Conservation (phyloP, 2,797 vertebrate species). For the Malurus leucopterus region DNA sequence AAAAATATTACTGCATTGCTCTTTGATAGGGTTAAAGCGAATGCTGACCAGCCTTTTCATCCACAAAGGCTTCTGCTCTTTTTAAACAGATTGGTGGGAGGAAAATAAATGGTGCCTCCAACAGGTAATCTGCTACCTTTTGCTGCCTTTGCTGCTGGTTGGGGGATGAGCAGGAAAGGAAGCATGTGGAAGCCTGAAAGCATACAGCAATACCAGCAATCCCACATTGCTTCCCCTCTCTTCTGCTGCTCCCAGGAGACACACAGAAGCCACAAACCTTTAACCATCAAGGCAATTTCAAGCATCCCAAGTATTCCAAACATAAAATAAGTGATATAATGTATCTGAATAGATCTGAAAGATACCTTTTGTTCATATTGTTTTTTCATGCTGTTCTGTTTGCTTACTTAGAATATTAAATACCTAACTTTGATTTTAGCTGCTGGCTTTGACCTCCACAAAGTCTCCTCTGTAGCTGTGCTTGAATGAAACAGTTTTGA, state of each 20-base stretch:
- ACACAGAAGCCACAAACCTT: background rate
- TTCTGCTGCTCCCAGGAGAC: background rate
- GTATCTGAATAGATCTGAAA: background rate
- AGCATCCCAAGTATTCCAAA: background rate
- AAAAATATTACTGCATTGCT: background rate
- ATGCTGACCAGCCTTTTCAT: background rate
- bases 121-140: background rate
- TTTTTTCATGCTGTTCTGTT: background rate
- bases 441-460: background rate
- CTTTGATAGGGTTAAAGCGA: background rate
- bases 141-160: background rate
- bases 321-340: background rate
- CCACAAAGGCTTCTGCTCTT: background rate
- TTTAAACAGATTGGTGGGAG: background rate
- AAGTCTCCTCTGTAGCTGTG: background rate
- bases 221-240: background rate
- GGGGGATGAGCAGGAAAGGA: background rate
- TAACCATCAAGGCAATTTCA: background rate
- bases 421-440: background rate
- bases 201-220: rapidly evolving
- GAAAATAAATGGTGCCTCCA: background rate
- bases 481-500: background rate
- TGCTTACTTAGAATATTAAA: background rate
- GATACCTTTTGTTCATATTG: background rate
- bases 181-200: background rate